phyloP scores from a whole-genome alignment of 2,113 vertebrate genomes.

The Corythornis vintsioides region DNA sequence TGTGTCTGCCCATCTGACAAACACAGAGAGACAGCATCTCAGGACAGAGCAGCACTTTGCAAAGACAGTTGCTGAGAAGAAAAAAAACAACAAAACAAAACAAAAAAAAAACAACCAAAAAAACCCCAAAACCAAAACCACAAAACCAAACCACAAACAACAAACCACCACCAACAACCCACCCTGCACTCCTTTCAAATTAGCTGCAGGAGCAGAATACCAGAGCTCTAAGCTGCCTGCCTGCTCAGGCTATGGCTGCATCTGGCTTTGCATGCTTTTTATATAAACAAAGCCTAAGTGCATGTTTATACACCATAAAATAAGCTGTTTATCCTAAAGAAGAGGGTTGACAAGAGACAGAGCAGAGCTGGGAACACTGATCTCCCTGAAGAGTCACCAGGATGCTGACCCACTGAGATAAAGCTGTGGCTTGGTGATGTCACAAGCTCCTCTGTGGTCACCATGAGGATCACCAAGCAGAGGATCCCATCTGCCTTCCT shows the following conservation, averaged over 20 bases:
- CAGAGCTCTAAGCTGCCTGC: background rate
- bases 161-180: background rate
- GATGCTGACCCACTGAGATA: background rate
- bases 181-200: fast-evolving
- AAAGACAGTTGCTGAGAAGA: background rate
- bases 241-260: too few species aligned
- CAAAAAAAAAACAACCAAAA: too few species aligned
- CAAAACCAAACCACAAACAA: background rate
- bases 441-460: background rate
- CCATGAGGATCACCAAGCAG: too few species aligned
- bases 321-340: background rate
- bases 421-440: background rate
- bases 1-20: background rate
- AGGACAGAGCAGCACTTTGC: background rate
- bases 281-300: background rate
- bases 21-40: background rate
- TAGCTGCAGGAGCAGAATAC: background rate
- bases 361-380: background rate
- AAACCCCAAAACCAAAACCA: too few species aligned
- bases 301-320: background rate
- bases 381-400: background rate
- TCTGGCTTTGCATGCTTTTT: background rate
- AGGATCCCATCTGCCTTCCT: background rate
- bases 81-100: background rate
- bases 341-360: background rate